Percentiles rank a stretch among this genome's conserved stretches.
These are phyloP conservation scores for Morone chrysops DNA, from an alignment of 2,113 vertebrate genomes.

Conservation along the genomic window DNA sequence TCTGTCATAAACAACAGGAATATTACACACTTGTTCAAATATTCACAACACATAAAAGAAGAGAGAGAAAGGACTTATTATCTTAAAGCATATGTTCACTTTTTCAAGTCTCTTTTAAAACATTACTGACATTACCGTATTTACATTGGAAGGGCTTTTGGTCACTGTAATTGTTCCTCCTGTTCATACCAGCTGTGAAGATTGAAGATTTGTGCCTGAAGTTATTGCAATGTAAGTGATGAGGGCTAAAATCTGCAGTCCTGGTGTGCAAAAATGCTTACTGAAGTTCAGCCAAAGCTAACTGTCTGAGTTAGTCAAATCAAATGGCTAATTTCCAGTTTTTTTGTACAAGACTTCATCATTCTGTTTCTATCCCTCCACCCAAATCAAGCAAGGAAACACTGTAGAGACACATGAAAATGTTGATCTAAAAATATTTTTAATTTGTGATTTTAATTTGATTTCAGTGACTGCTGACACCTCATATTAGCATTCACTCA, in stretches of 20 bases:
- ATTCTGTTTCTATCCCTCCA: neutral
- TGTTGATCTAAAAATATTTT: neutral
- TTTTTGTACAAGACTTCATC: neutral
- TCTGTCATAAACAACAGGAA: neutral
- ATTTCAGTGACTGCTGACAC: neutral
- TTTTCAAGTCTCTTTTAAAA: neutral
- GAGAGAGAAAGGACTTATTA: neutral
- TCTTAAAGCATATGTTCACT: neutral
- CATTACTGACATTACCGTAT: neutral
- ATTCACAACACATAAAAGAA: neutral
- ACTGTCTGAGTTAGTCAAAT: neutral
- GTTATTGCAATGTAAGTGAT: neutral
- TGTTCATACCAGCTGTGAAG: neutral
- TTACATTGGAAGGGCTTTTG: neutral
- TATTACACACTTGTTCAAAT: neutral
- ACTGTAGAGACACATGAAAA: neutral
- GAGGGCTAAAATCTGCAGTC: neutral
- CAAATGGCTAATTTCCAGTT: neutral
- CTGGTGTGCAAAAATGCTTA: neutral
- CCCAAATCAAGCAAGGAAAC: neutral
- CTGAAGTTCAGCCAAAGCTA: neutral
- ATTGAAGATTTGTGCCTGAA: neutral
- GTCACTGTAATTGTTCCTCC: neutral
- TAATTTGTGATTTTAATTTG: neutral
- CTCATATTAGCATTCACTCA: neutral